These are phyloP conservation scores for Petrophora chlorosata DNA, from an alignment of 2,888 invertebrate genomes.

Conservation along the genomic window DNA sequence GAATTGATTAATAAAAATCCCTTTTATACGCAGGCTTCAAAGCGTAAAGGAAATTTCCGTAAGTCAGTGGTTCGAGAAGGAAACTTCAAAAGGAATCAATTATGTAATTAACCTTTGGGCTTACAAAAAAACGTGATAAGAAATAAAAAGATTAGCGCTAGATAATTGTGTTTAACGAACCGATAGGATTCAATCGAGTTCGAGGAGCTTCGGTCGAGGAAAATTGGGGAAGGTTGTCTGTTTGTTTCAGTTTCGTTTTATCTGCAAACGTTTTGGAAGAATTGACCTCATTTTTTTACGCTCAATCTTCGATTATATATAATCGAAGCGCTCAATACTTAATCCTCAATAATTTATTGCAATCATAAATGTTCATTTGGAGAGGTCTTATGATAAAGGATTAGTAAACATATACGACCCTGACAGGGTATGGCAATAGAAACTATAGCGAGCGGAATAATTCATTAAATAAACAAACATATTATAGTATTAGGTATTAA, in stretches of 20 bases:
- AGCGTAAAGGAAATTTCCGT: conserved; percentile 21
- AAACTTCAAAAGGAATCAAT: conserved; percentile 37
- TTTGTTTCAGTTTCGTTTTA: conserved; percentile 15
- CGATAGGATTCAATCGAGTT: conserved; percentile 26
- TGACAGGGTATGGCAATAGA: too few species aligned
- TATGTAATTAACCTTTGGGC: conserved; percentile 34
- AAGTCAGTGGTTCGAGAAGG: conserved; percentile 18
- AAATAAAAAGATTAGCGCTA: conserved; percentile 37
- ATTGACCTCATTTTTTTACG: not conserved
- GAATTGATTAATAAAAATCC: conserved; percentile 11
- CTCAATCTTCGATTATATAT: too few species aligned
- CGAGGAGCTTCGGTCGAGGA: conserved; percentile 1
- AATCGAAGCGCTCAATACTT: too few species aligned
- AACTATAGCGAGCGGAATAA: too few species aligned
- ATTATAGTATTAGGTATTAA: too few species aligned
- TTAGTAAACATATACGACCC: too few species aligned
- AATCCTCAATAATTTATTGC: too few species aligned
- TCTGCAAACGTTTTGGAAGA: not conserved
- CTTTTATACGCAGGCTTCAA: conserved; percentile 15
- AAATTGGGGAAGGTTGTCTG: not conserved
- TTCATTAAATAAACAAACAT: too few species aligned
- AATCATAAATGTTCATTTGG: too few species aligned
- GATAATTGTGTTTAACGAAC: conserved; percentile 40
- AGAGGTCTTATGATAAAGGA: too few species aligned
- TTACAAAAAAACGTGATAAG: conserved; percentile 35